These are phyloP conservation scores for Julus scandinavius DNA, from an alignment of 2,888 invertebrate species.

Conservation along the genomic window DNA sequence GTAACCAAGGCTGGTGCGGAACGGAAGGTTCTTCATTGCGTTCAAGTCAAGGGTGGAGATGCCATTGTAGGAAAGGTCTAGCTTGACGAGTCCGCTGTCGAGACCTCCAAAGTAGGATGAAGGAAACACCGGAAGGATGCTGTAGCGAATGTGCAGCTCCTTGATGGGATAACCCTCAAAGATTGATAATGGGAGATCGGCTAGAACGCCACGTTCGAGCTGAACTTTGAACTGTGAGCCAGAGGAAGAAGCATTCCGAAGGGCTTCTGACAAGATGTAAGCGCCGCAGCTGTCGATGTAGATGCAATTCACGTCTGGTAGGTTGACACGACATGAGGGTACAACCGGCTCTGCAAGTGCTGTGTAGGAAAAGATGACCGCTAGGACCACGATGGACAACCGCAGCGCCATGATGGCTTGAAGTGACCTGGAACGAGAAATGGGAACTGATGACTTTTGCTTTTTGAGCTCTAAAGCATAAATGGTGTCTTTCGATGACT, in stretches of 20 bases:
- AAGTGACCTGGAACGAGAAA: no score
- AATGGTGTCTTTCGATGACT: no score
- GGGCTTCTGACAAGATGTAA: not conserved
- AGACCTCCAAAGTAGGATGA: not conserved
- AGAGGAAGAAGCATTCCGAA: not conserved
- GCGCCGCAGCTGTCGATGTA: not conserved
- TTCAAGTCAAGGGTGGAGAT: not conserved
- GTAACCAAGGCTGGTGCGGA: no score
- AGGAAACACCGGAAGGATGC: conserved; percentile 12
- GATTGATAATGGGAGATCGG: not conserved
- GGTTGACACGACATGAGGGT: not conserved
- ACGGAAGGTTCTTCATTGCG: no score
- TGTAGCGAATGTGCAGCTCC: not conserved
- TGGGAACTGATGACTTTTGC: no score
- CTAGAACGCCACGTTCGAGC: not conserved
- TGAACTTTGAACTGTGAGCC: not conserved
- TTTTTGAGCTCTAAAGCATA: no score
- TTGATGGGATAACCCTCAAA: not conserved
- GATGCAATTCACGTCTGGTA: not conserved
- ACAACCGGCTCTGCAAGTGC: not conserved
- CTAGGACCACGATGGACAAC: not conserved
- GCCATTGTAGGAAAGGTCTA: not conserved
- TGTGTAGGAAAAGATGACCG: not conserved
- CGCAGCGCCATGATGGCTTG: not conserved
- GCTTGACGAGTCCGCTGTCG: not conserved